These are phyloP conservation scores for Dicrurus megarhynchus DNA, from an alignment of 2,113 vertebrate genomes.

Conservation along the genomic window DNA sequence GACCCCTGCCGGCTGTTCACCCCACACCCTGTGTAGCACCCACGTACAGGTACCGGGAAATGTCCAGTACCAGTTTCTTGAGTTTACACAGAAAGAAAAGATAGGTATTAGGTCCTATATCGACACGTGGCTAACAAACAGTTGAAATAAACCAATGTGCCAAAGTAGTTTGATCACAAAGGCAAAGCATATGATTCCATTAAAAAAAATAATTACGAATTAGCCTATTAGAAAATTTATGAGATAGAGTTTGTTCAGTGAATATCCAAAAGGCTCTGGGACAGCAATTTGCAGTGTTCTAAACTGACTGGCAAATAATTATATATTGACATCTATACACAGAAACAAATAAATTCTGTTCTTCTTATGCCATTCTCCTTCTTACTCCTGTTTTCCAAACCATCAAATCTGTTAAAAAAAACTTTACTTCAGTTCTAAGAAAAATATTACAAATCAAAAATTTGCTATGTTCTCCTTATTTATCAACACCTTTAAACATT, in stretches of 20 bases:
- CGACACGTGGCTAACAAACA: neutral
- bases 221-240: neutral
- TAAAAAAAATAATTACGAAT: neutral
- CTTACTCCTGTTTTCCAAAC: neutral
- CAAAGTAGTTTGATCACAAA: neutral
- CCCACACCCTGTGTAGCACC: accelerated
- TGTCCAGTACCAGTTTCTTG: accelerated
- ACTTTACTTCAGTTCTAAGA: neutral
- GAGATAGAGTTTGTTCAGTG: neutral
- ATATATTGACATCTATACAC: neutral
- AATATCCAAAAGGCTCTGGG: neutral
- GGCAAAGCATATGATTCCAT: neutral
- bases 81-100: neutral
- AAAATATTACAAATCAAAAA: neutral
- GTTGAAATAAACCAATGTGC: neutral
- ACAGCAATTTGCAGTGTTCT: neutral
- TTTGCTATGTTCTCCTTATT: neutral
- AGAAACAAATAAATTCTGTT: neutral
- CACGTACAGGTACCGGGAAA: accelerated
- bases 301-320: neutral
- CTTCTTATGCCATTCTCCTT: neutral
- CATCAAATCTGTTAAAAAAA: neutral
- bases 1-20: neutral
- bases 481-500: neutral
- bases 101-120: neutral